Percentiles rank a stretch among this genome's conserved stretches.
Evolutionary conservation across 2,797 vertebrate genomes (phyloP).

Genomic region (Bryconaethiops microstoma): DNA sequence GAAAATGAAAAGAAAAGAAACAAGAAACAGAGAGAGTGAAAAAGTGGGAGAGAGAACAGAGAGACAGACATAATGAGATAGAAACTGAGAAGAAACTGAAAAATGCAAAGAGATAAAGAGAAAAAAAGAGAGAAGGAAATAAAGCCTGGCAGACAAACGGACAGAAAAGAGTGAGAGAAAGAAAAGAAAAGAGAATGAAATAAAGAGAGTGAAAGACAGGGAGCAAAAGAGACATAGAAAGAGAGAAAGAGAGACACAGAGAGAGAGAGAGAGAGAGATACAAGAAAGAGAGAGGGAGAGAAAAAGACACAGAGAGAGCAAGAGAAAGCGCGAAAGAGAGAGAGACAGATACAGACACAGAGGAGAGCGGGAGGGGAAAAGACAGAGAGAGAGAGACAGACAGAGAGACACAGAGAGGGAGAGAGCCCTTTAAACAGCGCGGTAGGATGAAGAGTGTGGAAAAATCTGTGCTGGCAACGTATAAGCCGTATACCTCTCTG

Average conservation of each 20-base stretch:
- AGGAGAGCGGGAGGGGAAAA: background rate
- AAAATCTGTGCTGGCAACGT: constrained; percentile 40
- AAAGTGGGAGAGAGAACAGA: background rate
- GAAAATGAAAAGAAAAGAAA: too few species aligned
- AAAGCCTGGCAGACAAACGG: background rate
- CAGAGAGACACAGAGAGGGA: background rate
- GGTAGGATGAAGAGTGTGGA: constrained; percentile 51
- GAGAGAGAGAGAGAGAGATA: background rate
- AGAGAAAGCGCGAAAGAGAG: constrained; percentile 16
- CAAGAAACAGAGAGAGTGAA: background rate
- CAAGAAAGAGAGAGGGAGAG: too few species aligned
- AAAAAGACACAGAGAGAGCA: background rate
- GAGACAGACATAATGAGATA: background rate
- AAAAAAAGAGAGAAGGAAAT: background rate
- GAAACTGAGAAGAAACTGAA: background rate
- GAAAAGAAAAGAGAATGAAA: too few species aligned
- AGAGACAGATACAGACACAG: constrained; percentile 1
- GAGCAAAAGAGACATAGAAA: background rate
- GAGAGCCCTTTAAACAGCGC: constrained; percentile 24
- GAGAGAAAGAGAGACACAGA: background rate
- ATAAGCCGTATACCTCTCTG: constrained; percentile 51
- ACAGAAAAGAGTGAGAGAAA: background rate
- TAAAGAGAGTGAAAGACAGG: background rate
- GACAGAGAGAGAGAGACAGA: background rate
- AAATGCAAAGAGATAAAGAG: background rate